These are phyloP conservation scores for Drosophila neutralis DNA, from an alignment of 2,888 invertebrate genomes.

Conservation along the genomic window DNA sequence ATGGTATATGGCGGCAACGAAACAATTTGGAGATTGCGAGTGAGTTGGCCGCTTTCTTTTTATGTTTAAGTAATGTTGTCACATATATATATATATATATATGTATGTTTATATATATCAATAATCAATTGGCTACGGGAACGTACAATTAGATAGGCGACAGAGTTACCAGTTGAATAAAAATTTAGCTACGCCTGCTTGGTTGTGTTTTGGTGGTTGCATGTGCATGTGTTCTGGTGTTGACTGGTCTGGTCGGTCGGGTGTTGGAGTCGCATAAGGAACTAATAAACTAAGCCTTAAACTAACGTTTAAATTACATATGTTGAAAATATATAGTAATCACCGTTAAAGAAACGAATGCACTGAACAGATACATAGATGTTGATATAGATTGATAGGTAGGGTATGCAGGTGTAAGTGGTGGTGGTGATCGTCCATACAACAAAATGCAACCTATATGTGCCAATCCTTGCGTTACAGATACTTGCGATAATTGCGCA, in stretches of 20 bases:
- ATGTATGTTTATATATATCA: conserved; percentile 40
- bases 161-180: conserved; percentile 41
- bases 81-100: conserved; percentile 13
- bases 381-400: conserved; percentile 29
- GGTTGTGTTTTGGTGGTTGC: conserved; percentile 32
- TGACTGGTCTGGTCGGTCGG: conserved; percentile 28
- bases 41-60: conserved; percentile 28
- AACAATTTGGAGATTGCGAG: conserved; percentile 28
- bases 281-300: conserved; percentile 70
- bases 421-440: conserved; percentile 27
- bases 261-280: conserved; percentile 53
- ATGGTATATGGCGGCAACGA: conserved; percentile 35
- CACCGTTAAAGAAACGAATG: conserved; percentile 51
- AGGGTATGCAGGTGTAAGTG: conserved; percentile 1
- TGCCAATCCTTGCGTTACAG: conserved; percentile 79
- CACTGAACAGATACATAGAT: conserved; percentile 41
- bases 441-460: conserved; percentile 34
- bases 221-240: conserved; percentile 26
- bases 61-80: conserved; percentile 48
- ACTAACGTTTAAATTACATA: conserved; percentile 67
- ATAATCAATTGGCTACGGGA: conserved; percentile 76
- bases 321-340: conserved; percentile 45
- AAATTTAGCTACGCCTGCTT: conserved; percentile 51
- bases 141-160: conserved; percentile 63
- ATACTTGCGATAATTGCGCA: conserved; percentile 85